A percentile compares a stretch with the other conserved stretches of the same genome.
phyloP scores from a whole-genome alignment of 1,140 invertebrate genomes.

The Magallana ariakensis region DNA sequence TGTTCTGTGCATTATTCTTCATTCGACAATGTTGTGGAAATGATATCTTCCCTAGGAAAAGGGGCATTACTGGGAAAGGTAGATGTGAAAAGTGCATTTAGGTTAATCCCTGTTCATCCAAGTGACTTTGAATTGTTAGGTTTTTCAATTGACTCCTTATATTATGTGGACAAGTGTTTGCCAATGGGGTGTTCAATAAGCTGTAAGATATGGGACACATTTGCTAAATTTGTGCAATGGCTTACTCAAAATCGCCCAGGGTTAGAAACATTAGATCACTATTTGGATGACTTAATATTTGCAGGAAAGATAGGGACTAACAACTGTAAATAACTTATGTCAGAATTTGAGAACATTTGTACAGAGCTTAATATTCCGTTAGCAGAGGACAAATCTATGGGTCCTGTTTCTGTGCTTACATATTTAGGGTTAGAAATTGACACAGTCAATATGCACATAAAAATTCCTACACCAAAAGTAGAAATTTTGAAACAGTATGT shows the following conservation, averaged over 20 bases:
- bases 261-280: constrained; percentile 38
- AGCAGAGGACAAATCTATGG: constrained; percentile 33
- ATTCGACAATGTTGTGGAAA: constrained; percentile 38
- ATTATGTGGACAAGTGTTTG: constrained; percentile 39
- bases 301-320: not conserved
- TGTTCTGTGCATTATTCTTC: constrained; percentile 35
- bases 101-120: not conserved
- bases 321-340: constrained; percentile 20
- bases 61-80: not conserved
- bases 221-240: constrained; percentile 42
- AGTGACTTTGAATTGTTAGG: constrained; percentile 46
- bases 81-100: constrained; percentile 25
- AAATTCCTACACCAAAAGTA: constrained; percentile 43
- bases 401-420: constrained; percentile 15
- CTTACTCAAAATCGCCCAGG: too few relatives aligned
- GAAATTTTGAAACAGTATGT: not conserved
- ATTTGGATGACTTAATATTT: constrained; percentile 42
- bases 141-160: not conserved
- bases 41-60: constrained; percentile 3
- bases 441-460: constrained; percentile 26
- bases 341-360: not conserved
- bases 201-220: constrained; percentile 22
- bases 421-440: constrained; percentile 44
- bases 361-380: constrained; percentile 16
- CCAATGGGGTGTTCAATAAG: constrained; percentile 37